Evolutionary conservation across 2,113 vertebrate genomes (phyloP).

Genomic region (Spheniscus mendiculus): DNA sequence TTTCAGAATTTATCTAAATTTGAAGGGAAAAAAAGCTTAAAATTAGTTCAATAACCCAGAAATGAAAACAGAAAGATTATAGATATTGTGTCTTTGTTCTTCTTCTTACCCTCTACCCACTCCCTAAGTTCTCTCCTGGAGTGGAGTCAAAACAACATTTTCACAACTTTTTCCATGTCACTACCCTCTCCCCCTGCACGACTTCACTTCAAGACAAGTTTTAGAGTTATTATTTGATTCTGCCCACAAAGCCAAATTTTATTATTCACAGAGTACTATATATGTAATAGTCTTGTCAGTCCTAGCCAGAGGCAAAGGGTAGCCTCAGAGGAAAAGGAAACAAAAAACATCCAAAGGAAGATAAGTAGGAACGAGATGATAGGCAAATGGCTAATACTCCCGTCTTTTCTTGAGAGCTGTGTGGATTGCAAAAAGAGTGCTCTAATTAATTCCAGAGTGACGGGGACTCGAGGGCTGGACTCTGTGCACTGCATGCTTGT

Average conservation of each 20-base stretch:
- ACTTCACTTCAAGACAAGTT: conserved; percentile 46
- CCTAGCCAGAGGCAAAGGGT: conserved; percentile 14
- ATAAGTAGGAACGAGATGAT: background rate
- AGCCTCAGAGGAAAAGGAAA: conserved; percentile 46
- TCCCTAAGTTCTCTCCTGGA: background rate
- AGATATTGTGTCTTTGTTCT: conserved; percentile 17
- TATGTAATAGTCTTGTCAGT: conserved; percentile 33
- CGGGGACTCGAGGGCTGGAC: background rate
- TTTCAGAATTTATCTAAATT: conserved; percentile 44
- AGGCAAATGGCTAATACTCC: conserved; percentile 30
- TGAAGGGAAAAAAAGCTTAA: background rate
- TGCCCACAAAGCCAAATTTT: conserved; percentile 32
- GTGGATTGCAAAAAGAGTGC: background rate
- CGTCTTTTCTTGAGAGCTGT: conserved; percentile 1
- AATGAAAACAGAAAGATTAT: conserved; percentile 7
- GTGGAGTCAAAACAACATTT: conserved; percentile 37
- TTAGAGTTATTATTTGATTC: conserved; percentile 31
- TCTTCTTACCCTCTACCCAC: background rate
- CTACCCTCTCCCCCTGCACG: conserved; percentile 13
- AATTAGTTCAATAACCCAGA: conserved; percentile 31
- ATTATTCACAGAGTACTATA: conserved; percentile 26
- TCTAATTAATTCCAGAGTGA: conserved; percentile 54
- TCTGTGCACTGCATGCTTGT: background rate
- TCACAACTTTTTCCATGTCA: conserved; percentile 45
- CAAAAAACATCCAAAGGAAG: conserved; percentile 26